Percentiles rank a stretch among this genome's conserved stretches.
Conservation (phyloP, 2,797 vertebrate species). For the Sebastes miniatus region DNA sequence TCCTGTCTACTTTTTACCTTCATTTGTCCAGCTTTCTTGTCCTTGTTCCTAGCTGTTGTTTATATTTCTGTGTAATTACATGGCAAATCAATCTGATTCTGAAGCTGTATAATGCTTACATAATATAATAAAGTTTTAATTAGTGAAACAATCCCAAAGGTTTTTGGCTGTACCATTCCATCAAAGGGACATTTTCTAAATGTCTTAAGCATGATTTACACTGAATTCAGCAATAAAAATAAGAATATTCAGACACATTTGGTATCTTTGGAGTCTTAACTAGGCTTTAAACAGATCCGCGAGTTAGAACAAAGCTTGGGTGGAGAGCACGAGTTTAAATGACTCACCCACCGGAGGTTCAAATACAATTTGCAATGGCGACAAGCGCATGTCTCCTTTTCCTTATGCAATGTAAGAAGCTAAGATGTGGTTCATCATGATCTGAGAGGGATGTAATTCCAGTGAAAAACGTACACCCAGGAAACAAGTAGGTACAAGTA, state of each 20-base stretch:
- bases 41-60: too few species aligned
- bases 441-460: neutral
- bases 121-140: neutral
- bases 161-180: neutral
- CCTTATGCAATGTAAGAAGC: neutral
- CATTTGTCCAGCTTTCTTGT: too few species aligned
- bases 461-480: neutral
- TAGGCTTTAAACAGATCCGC: neutral
- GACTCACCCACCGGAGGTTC: neutral
- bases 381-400: neutral
- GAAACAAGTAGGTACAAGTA: neutral
- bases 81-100: too few species aligned
- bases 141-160: neutral
- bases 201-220: neutral
- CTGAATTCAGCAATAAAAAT: neutral
- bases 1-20: too few species aligned
- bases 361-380: neutral
- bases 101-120: neutral
- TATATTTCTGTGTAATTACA: too few species aligned
- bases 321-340: neutral
- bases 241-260: neutral
- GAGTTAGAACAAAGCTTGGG: neutral
- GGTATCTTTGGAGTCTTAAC: neutral
- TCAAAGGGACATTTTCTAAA: neutral
- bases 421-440: neutral